Evolutionary conservation across 1,140 invertebrate species (phyloP).

Genomic region (Ostrea denselamellosa): DNA sequence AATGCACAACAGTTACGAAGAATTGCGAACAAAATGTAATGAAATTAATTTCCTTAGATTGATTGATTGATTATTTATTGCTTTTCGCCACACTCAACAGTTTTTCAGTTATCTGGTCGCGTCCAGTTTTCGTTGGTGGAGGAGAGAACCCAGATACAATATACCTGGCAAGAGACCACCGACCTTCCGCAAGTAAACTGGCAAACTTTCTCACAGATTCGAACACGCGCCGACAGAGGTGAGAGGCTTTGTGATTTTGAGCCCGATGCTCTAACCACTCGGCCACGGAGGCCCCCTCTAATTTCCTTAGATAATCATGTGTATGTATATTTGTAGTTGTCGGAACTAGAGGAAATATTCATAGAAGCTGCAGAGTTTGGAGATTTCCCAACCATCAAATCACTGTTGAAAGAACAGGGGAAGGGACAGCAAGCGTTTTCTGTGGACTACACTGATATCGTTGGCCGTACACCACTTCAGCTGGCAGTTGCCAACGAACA

Average conservation of each 20-base stretch:
- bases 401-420: constrained; percentile 70
- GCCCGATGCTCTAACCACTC: too few species aligned
- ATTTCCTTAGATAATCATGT: background rate
- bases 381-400: constrained; percentile 72
- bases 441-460: constrained; percentile 73
- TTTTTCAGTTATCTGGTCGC: too few species aligned
- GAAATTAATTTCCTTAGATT: background rate
- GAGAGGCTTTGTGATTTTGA: background rate
- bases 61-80: too few species aligned
- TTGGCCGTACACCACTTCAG: constrained; percentile 73
- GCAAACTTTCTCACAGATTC: too few species aligned
- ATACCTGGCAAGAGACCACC: too few species aligned
- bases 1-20: background rate
- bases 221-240: too few species aligned
- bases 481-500: constrained; percentile 77
- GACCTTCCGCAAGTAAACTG: too few species aligned
- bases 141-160: too few species aligned
- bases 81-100: too few species aligned
- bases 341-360: constrained; percentile 69
- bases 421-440: constrained; percentile 60
- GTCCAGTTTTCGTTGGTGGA: too few species aligned
- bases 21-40: background rate
- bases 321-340: constrained; percentile 58
- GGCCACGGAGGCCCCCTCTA: too few species aligned
- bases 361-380: constrained; percentile 74